Base-by-base conservation (phyloP, 2,797 vertebrate species). In the Oreochromis grahami region DNA sequence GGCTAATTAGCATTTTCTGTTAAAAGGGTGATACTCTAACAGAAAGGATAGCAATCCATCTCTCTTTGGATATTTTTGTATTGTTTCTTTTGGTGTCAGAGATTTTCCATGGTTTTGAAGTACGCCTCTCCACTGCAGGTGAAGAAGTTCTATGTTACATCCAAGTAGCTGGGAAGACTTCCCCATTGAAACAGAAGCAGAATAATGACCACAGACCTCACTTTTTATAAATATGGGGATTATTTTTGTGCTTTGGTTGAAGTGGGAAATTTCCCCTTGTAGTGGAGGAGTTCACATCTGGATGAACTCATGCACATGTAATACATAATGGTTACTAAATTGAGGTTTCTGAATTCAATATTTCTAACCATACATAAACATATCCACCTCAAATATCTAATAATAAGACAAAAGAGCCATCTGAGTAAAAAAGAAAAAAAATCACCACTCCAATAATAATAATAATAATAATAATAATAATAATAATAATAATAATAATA, bases 1-100 rank as follows among this genome's bases (percentile, higher is more conserved):
- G 51, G 76, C 78, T 83, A 70, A 93, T 92, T 92, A 90, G 84
- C 90, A 88, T 91, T 84, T 86, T 58, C 77, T 86, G 87, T 90
- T 86, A 84, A 88, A 79, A 3, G 12, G n/a, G 26, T 43, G 81
- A 76, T 48, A 60, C 84, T 92, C 74, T 65, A 91, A 90, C 76
- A 72, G 76, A 83, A 76, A 15, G 60, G 84, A 82, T 26, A 70
- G 78, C 78, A 58, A 89, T 84, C 83, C 51, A 65, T 86, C 86
- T 86, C 83, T 90, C 72, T 52, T 90, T 32, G 11, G 7, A 48
- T 48, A 50, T 76, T 87, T 87, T 88, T 83, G 60, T 85, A 89
- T 83, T 84, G 72, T 90, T 88, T 90, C 76, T 72, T 77, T 5
- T 79, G 70, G 77, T 81, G 84, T 88, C 85, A 90, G 72, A 83